These are phyloP conservation scores for Oreamnos americanus DNA, from an alignment of 2,113 vertebrate genomes.

Conservation along the genomic window DNA sequence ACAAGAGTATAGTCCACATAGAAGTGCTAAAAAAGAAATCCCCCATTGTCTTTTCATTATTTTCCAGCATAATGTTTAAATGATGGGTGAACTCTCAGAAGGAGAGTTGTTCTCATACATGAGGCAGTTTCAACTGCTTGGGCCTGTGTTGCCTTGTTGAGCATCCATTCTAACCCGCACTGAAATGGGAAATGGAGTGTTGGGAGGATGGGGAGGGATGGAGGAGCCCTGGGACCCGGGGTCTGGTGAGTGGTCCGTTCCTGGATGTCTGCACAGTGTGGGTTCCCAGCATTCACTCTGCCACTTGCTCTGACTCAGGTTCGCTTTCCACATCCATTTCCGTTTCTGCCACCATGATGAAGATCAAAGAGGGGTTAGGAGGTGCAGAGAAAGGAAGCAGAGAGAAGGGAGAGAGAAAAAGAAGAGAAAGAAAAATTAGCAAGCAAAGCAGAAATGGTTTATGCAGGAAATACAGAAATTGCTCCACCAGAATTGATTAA, in stretches of 20 bases:
- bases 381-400: constrained; percentile 29
- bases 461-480: constrained; percentile 79
- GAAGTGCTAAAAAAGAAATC: not conserved
- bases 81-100: not conserved
- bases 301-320: constrained; percentile 75
- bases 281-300: constrained; percentile 71
- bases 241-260: constrained; percentile 54
- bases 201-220: not conserved
- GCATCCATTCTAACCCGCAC: not conserved
- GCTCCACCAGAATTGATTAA: constrained; percentile 47
- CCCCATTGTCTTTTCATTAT: constrained; percentile 23
- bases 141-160: not conserved
- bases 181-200: constrained; percentile 1
- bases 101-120: not conserved
- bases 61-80: constrained; percentile 9
- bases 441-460: constrained; percentile 76
- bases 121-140: not conserved
- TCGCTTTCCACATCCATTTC: constrained; percentile 80
- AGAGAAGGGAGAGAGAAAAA: constrained; percentile 46
- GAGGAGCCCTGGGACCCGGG: not conserved
- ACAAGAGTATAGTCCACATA: not conserved
- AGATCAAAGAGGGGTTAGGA: constrained; percentile 68
- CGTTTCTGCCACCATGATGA: constrained; percentile 78
- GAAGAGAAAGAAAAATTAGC: constrained; percentile 79
- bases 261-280: constrained; percentile 50